Conservation (phyloP, 1,140 invertebrate genomes). For the Drosophila pseudoananassae region DNA sequence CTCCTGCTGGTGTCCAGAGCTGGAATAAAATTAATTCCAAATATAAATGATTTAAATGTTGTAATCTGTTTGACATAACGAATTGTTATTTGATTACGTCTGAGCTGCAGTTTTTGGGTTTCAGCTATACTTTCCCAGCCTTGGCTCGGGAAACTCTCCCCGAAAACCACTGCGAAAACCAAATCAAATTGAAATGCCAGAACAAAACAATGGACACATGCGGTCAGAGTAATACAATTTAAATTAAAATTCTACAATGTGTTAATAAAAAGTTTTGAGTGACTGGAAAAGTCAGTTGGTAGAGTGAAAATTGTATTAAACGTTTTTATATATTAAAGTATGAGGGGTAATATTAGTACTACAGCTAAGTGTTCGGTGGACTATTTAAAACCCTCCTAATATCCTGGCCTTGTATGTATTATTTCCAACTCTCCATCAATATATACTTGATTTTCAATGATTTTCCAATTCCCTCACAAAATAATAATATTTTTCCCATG, state of each 20-base stretch:
- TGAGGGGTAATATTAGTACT: no score
- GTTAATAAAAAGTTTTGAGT: no score
- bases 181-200: slow-evolving; percentile 14
- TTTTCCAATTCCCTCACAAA: slow-evolving; percentile 35
- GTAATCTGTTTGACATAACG: slow-evolving; percentile 48
- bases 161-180: slow-evolving; percentile 21
- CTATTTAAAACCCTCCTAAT: background rate
- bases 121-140: slow-evolving; percentile 2
- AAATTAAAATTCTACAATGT: background rate
- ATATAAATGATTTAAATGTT: slow-evolving; percentile 59
- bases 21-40: slow-evolving; percentile 63
- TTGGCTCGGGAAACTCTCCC: background rate
- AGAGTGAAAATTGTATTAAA: no score
- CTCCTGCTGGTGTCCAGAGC: slow-evolving; percentile 41
- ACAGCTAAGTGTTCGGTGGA: no score
- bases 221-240: background rate
- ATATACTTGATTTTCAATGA: slow-evolving; percentile 51
- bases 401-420: slow-evolving; percentile 1
- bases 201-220: background rate
- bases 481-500: slow-evolving; percentile 49
- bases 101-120: slow-evolving; percentile 24
- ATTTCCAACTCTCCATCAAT: slow-evolving; percentile 23
- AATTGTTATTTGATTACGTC: slow-evolving; percentile 51
- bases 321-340: no score
- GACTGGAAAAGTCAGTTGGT: no score